phyloP scores from a whole-genome alignment of 2,888 invertebrate species.

The Drosophila fungiperda region DNA sequence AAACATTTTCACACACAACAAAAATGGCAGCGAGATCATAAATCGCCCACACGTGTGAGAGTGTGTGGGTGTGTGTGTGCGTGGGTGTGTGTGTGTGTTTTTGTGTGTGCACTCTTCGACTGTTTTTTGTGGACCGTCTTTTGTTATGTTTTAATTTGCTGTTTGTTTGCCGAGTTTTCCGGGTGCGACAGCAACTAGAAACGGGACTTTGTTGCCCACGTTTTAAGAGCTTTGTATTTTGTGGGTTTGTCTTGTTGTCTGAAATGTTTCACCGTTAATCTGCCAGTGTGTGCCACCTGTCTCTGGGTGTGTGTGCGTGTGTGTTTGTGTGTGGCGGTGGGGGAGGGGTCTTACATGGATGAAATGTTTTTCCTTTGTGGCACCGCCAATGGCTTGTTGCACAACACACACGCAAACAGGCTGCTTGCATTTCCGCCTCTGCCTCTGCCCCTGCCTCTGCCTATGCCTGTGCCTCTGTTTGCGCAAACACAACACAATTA shows the following conservation, averaged over 20 bases:
- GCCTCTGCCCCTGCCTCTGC: too few species aligned
- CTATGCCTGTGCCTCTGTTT: constrained; percentile 32
- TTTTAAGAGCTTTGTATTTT: constrained; percentile 14
- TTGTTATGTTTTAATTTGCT: constrained; percentile 73
- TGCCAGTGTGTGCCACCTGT: constrained; percentile 49
- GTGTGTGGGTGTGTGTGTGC: not conserved
- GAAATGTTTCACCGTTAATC: constrained; percentile 60
- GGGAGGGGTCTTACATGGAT: constrained; percentile 10
- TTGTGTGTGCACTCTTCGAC: constrained; percentile 24
- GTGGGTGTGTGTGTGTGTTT: constrained; percentile 2
- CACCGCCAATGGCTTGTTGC: constrained; percentile 40
- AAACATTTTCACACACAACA: constrained; percentile 11
- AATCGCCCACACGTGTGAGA: constrained; percentile 16
- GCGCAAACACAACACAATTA: constrained; percentile 43
- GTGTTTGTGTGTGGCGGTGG: constrained; percentile 11
- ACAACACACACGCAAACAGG: not conserved
- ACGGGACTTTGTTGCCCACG: constrained; percentile 25
- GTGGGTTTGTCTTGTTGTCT: constrained; percentile 23
- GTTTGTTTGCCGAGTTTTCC: constrained; percentile 41
- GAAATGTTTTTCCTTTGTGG: constrained; percentile 64
- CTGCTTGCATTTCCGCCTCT: constrained; percentile 38
- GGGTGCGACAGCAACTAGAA: constrained; percentile 35
- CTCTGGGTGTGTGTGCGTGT: constrained; percentile 29
- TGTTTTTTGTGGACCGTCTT: constrained; percentile 25
- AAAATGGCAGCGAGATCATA: constrained; percentile 14